Evolutionary conservation across 2,113 vertebrate genomes (phyloP), one percentile per base, ranked within the genome.

Genomic region (Nematolebias whitei): DNA sequence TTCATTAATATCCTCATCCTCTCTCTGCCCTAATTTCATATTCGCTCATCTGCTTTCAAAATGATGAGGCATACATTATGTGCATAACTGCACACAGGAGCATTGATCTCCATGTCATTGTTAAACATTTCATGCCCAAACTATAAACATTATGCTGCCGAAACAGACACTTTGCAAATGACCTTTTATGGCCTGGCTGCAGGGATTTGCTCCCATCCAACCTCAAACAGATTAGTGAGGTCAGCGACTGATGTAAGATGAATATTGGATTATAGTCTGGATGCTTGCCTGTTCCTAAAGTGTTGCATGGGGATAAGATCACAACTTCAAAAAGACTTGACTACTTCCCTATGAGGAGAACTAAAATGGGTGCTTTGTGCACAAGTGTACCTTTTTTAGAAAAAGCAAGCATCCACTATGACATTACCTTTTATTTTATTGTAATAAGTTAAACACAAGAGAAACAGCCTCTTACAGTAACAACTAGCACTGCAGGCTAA

Each of bases 1-100:
- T 32, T 53, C 40, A 63, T 67, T 85, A n/a, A 83, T 72, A 75
- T 85, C 73, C 71, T 63, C 15, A 11, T 56, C 49, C 62, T 51
- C 23, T 29, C 62, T 51, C 23, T 29, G 22, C 38, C 12, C 5
- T 39, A 5, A 23, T 56, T 76, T 81, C 11, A 35, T 53, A 44
- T 51, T 74, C 51, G 73, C 1, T 44, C 8, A 43, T 44, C 12
- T 44, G 7, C n/a, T 35, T n/a, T 19, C 22, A 53, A 24, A 50
- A 22, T 20, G 7, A 32, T 2, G 4, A 29, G 19, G 22, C 14
- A 13, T 9, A 18, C 6, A 1, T 19, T 4, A 52, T 15, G 47
- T 50, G 19, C 29, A 67, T 55, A 70, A 48, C 15, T 56, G 32
- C 32, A 49, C 40, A 41, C 29, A 10, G 40, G 22, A 41, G 22